Conservation (phyloP, 2,113 vertebrate genomes). For the Ivindomyrus marchei region DNA sequence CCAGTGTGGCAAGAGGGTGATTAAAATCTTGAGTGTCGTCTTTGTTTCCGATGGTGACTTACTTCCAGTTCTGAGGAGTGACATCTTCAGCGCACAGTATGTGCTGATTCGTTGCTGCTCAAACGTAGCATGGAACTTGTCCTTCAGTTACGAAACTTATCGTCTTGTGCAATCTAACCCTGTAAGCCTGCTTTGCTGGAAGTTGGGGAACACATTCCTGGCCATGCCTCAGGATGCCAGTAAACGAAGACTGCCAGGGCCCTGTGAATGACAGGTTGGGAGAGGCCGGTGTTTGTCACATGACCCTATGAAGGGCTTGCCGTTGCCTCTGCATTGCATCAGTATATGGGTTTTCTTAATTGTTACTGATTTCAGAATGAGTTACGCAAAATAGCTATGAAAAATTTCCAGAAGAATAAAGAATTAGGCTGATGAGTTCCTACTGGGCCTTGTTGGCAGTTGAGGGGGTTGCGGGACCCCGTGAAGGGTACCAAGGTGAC, state of each 20-base stretch:
- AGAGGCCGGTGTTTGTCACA: background rate
- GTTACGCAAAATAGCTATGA: background rate
- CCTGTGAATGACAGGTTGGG: background rate
- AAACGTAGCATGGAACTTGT: background rate
- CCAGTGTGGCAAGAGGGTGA: background rate
- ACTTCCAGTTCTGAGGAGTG: background rate
- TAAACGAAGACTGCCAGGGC: background rate
- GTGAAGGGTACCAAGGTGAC: background rate
- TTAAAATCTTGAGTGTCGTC: background rate
- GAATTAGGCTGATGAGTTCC: background rate
- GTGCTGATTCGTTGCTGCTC: background rate
- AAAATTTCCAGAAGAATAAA: background rate
- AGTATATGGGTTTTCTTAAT: background rate
- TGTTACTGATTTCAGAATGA: background rate
- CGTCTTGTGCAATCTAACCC: background rate
- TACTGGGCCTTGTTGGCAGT: background rate
- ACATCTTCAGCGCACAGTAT: background rate
- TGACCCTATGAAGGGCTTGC: background rate
- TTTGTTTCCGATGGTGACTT: background rate
- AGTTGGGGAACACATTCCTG: background rate
- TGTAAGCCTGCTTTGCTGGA: background rate
- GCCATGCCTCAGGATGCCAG: background rate
- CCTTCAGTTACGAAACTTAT: background rate
- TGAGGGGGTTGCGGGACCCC: background rate
- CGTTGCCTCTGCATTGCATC: background rate